Evolutionary conservation across 2,113 vertebrate genomes (phyloP).

Genomic region (Sapajus apella): DNA sequence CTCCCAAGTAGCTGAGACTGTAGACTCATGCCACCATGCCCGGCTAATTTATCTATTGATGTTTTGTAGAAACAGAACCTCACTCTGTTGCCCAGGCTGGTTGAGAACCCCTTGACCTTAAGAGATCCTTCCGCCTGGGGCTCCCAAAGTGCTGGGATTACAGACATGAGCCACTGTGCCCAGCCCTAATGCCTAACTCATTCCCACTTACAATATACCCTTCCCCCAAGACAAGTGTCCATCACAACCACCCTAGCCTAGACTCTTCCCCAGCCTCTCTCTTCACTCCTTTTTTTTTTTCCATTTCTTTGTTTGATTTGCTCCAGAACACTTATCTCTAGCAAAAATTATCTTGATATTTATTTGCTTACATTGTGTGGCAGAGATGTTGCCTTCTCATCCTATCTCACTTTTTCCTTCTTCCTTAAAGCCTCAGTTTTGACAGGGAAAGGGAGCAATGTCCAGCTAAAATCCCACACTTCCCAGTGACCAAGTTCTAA

Average conservation of each 20-base stretch:
- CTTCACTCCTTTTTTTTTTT: too few species aligned
- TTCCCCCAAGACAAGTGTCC: accelerated
- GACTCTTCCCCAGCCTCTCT: too few species aligned
- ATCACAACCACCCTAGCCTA: not conserved
- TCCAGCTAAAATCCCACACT: not conserved
- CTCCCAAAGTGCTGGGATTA: too few species aligned
- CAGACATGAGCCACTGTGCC: too few species aligned
- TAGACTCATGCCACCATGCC: too few species aligned
- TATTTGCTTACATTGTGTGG: not conserved
- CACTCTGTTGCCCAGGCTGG: too few species aligned
- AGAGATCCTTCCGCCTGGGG: too few species aligned
- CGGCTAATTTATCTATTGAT: too few species aligned
- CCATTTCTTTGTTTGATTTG: not conserved
- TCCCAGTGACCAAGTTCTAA: not conserved
- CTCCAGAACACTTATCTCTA: not conserved
- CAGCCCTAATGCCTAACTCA: not conserved
- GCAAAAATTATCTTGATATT: not conserved
- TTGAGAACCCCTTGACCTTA: too few species aligned
- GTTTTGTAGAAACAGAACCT: too few species aligned
- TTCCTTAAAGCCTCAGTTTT: not conserved
- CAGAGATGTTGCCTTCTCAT: not conserved
- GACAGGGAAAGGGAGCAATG: not conserved
- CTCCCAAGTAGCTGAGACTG: too few species aligned
- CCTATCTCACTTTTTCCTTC: not conserved
- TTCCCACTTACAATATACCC: not conserved